Conservation (phyloP, 2,888 invertebrate genomes). For the Drosophila greeni region DNA sequence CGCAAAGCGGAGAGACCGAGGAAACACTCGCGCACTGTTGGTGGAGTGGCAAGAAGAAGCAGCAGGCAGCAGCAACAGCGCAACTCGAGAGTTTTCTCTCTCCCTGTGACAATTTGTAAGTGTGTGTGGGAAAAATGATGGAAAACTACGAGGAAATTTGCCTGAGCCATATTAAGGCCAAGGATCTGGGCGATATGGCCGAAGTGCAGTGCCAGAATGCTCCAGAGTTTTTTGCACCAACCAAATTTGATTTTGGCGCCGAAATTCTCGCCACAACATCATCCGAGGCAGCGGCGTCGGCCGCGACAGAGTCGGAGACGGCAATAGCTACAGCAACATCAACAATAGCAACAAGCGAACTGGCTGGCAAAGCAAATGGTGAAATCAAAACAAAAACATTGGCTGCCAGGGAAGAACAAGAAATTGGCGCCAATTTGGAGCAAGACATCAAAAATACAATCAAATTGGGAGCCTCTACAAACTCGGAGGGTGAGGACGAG, state of each 20-base stretch:
- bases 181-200: conserved; percentile 56
- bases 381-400: conserved; percentile 73
- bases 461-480: conserved; percentile 30
- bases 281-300: conserved; percentile 41
- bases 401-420: conserved; percentile 61
- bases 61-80: conserved; percentile 39
- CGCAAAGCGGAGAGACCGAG: conserved; percentile 52
- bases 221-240: conserved; percentile 35
- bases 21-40: conserved; percentile 34
- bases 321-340: conserved; percentile 29
- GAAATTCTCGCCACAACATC: conserved; percentile 69
- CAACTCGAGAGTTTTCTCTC: conserved; percentile 40
- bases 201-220: conserved; percentile 39
- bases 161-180: conserved; percentile 57
- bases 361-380: conserved; percentile 58
- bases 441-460: conserved; percentile 24
- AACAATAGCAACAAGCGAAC: conserved; percentile 61
- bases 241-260: conserved; percentile 75
- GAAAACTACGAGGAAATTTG: conserved; percentile 69
- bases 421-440: conserved; percentile 61
- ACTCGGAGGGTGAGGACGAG: conserved; percentile 55
- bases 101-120: conserved; percentile 11
- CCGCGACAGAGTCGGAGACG: conserved; percentile 24
- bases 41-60: conserved; percentile 26
- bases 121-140: conserved; percentile 66